Evolutionary conservation across 2,888 invertebrate species (phyloP).

Genomic region (Lordiphosa fenestrarum): DNA sequence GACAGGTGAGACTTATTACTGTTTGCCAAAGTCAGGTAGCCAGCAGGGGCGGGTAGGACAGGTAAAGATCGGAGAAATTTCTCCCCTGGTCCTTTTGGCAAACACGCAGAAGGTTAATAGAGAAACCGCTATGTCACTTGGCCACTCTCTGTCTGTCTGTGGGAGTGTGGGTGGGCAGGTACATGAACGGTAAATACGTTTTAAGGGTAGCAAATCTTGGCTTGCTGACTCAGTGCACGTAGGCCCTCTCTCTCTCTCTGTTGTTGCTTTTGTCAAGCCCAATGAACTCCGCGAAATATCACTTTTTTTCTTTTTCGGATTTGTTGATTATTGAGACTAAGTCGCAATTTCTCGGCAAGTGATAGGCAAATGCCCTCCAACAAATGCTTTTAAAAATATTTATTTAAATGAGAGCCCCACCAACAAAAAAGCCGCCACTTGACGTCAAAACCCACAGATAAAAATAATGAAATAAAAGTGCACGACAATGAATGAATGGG

Average conservation of each 20-base stretch:
- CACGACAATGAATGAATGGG: conserved; percentile 36
- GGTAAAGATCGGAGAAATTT: conserved; percentile 13
- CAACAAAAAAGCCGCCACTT: conserved; percentile 35
- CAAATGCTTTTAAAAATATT: conserved; percentile 46
- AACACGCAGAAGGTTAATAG: too few relatives aligned
- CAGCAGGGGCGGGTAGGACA: neutral
- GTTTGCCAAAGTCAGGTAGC: conserved; percentile 28
- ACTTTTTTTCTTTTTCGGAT: conserved; percentile 17
- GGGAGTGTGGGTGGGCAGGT: conserved; percentile 22
- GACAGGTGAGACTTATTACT: conserved; percentile 15
- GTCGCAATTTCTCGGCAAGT: conserved; percentile 62
- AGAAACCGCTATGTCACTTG: neutral
- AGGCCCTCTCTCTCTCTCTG: conserved; percentile 40
- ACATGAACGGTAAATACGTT: conserved; percentile 28
- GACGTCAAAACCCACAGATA: conserved; percentile 64
- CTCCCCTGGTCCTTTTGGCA: neutral
- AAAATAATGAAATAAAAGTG: conserved; percentile 38
- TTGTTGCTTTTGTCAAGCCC: conserved; percentile 13
- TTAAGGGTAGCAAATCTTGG: conserved; percentile 54
- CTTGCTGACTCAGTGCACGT: conserved; percentile 69
- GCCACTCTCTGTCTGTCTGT: neutral
- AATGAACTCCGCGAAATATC: conserved; percentile 11
- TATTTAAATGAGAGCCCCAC: conserved; percentile 13
- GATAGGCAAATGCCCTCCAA: conserved; percentile 61
- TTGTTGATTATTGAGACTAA: conserved; percentile 45